Evolutionary conservation across 1,140 invertebrate species (phyloP).

Genomic region (Drosophila pruinosa): DNA sequence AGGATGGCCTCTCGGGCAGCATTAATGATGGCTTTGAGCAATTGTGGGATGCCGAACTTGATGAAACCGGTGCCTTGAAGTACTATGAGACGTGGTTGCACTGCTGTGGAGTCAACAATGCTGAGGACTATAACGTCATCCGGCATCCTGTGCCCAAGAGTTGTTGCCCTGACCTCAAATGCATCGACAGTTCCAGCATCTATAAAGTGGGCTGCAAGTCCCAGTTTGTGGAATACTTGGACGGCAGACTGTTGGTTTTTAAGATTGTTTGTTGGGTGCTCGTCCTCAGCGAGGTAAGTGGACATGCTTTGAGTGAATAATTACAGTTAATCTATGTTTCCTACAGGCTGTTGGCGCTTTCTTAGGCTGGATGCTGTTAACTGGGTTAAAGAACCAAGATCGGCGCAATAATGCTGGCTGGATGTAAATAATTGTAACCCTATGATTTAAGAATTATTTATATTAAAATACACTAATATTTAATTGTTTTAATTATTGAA

Average conservation of each 20-base stretch:
- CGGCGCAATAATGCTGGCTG: constrained; percentile 73
- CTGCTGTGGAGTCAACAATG: constrained; percentile 73
- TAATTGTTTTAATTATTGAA: constrained; percentile 33
- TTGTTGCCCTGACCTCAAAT: constrained; percentile 61
- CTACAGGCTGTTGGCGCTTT: constrained; percentile 58
- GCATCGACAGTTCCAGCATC: constrained; percentile 39
- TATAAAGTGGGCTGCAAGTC: constrained; percentile 62
- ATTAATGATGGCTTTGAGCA: constrained; percentile 71
- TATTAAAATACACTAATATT: constrained; percentile 29
- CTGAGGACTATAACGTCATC: constrained; percentile 61
- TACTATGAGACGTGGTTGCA: constrained; percentile 76
- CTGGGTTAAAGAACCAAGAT: constrained; percentile 67
- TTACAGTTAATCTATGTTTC: background rate
- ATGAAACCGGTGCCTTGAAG: constrained; percentile 58
- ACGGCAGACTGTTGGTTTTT: constrained; percentile 65
- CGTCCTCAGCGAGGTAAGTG: constrained; percentile 64
- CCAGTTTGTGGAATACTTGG: constrained; percentile 65
- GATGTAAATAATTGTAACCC: constrained; percentile 55
- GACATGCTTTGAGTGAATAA: background rate
- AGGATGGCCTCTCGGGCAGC: constrained; percentile 73
- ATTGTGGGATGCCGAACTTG: constrained; percentile 65
- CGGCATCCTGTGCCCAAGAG: constrained; percentile 59
- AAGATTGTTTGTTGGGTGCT: constrained; percentile 71
- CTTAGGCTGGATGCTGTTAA: constrained; percentile 68
- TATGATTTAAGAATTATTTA: constrained; percentile 46